Evolutionary conservation across 2,113 vertebrate species (phyloP), one percentile per base, ranked within the genome.

Genomic region (Petrocephalus zakoni): DNA sequence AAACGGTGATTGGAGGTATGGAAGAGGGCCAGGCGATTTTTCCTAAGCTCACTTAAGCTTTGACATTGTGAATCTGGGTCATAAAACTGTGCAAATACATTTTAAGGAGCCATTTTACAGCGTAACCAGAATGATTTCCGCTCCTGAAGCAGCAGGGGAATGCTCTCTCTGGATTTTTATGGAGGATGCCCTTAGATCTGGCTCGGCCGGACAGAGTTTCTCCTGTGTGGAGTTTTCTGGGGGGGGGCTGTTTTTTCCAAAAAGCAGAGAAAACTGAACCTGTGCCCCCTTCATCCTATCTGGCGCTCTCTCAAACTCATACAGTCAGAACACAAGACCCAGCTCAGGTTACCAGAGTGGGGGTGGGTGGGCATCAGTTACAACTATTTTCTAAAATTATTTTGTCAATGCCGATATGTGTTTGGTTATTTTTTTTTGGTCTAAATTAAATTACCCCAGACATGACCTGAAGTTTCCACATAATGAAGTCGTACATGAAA

Each of bases 321-420:
- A 15, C 52, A 58, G 37, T 52, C 75, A 87, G 37, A 55, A 83
- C 68, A 37, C 34, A 78, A 29, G 34, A 78, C 17, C 72, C 72
- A 53, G 75, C 72, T 88, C 51, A 21, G 47, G 25, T 88, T 51
- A 29, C 87, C 46, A 7, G 21, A n/a, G 58, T 21, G 87, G 64
- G 64, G 47, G 61, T 64, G 25, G 49, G 29, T 5, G 0, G 49
- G 87, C n/a, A 88, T 88, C 87, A 22, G 49, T 82, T 88, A 81
- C 68, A 52, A 81, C 52, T 88, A 56, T 88, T 82, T 81, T 81
- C 19, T 56, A 81, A 88, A 81, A 88, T 87, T 87, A 72, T 87
- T 87, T 61, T 72, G 47, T n/a, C 52, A 78, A 88, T 82, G 68
- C 68, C 46, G 52, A 82, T 53, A 53, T 85, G 19, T 88, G 46